These are phyloP conservation scores for Pristiophorus japonicus DNA, from an alignment of 2,113 vertebrate genomes.

Conservation along the genomic window DNA sequence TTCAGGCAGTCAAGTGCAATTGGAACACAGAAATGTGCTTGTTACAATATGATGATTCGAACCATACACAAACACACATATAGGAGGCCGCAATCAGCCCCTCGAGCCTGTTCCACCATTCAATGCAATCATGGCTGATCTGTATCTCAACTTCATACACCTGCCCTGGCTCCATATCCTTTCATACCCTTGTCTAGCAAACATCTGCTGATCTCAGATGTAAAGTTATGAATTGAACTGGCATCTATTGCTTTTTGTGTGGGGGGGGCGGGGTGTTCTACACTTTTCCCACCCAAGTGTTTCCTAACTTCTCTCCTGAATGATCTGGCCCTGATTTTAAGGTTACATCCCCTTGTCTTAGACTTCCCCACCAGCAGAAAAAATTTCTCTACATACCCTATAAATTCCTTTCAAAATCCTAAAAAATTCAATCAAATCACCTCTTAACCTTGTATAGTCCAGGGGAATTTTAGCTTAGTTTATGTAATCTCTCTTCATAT, in stretches of 20 bases:
- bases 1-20: background rate
- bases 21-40: background rate
- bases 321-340: background rate
- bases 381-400: background rate
- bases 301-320: background rate
- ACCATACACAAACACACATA: background rate
- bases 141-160: background rate
- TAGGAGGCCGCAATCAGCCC: no score
- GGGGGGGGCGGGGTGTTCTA: background rate
- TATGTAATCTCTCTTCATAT: no score
- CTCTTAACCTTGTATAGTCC: no score
- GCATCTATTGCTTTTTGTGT: background rate
- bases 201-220: background rate
- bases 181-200: background rate
- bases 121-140: background rate
- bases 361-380: no score
- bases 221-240: background rate
- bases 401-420: background rate
- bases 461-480: no score
- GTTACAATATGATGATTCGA: background rate
- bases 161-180: background rate
- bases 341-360: no score
- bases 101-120: no score
- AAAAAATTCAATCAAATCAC: background rate
- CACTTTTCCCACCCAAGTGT: background rate